phyloP scores from a whole-genome alignment of 2,888 invertebrate species.

The Coecobrya sp. region DNA sequence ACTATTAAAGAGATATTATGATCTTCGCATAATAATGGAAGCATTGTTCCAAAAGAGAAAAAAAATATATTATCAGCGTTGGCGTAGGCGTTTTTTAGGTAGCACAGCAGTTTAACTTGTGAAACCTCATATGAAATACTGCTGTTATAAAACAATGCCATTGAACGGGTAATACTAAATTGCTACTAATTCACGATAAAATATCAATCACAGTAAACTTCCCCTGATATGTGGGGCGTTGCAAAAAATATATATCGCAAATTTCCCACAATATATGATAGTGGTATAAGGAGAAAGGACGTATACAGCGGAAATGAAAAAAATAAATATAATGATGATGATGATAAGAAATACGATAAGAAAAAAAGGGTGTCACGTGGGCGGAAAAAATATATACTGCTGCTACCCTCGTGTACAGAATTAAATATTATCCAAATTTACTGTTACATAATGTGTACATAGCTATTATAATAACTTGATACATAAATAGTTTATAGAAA shows the following conservation, averaged over 20 bases:
- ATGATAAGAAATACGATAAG: neutral
- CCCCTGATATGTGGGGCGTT: no score
- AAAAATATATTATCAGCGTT: no score
- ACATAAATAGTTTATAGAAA: constrained; percentile 27
- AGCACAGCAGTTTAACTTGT: no score
- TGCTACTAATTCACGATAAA: neutral
- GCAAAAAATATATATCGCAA: no score
- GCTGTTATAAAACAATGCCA: neutral
- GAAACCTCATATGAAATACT: neutral
- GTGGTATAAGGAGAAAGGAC: neutral
- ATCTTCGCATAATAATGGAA: no score
- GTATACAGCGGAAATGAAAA: neutral
- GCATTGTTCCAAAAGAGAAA: no score
- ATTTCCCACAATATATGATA: no score
- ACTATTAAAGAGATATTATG: no score
- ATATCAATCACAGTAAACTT: neutral
- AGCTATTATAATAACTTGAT: constrained; percentile 10
- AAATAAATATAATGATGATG: neutral
- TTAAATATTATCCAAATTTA: constrained; percentile 23
- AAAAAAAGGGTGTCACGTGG: neutral
- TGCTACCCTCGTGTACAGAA: constrained; percentile 51
- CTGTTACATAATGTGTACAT: constrained; percentile 21
- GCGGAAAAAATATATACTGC: constrained; percentile 18
- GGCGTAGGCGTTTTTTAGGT: no score
- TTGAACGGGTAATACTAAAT: neutral